Evolutionary conservation across 1,140 invertebrate genomes (phyloP).

Genomic region (Bombus difficillimus): DNA sequence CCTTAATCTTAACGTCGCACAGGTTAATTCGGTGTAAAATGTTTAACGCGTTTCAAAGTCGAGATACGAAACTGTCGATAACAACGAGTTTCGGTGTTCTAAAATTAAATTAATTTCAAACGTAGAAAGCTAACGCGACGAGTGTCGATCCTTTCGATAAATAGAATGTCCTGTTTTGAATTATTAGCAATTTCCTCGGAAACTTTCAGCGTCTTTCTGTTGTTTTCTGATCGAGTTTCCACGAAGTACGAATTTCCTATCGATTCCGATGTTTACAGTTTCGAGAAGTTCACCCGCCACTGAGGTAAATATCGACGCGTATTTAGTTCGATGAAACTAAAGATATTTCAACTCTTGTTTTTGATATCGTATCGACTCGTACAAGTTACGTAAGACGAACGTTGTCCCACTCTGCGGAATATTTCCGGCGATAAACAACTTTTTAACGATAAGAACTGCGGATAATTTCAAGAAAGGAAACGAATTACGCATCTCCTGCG

Average conservation of each 20-base stretch:
- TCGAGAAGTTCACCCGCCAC: neutral
- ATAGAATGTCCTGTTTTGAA: neutral
- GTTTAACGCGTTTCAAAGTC: too few relatives aligned
- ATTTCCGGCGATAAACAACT: neutral
- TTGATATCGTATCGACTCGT: too few relatives aligned
- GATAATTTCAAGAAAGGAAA: neutral
- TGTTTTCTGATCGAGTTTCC: neutral
- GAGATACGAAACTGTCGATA: too few relatives aligned
- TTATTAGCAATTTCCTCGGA: neutral
- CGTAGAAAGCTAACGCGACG: neutral
- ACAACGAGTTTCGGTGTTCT: too few relatives aligned
- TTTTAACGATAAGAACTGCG: neutral
- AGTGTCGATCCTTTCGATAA: fast-evolving
- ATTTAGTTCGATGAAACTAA: neutral
- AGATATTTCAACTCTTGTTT: neutral
- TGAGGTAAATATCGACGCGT: neutral
- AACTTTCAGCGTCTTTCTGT: neutral
- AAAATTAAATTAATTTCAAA: too few relatives aligned
- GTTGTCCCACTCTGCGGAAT: neutral
- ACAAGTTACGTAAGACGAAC: neutral
- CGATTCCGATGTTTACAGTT: neutral
- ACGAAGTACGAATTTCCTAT: neutral
- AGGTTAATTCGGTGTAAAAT: too few relatives aligned
- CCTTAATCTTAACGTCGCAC: too few relatives aligned
- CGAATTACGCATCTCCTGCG: neutral